A percentile compares a stretch with the other conserved stretches of the same genome.
Evolutionary conservation across 2,797 vertebrate species (phyloP).

Genomic region (Helarctos malayanus): DNA sequence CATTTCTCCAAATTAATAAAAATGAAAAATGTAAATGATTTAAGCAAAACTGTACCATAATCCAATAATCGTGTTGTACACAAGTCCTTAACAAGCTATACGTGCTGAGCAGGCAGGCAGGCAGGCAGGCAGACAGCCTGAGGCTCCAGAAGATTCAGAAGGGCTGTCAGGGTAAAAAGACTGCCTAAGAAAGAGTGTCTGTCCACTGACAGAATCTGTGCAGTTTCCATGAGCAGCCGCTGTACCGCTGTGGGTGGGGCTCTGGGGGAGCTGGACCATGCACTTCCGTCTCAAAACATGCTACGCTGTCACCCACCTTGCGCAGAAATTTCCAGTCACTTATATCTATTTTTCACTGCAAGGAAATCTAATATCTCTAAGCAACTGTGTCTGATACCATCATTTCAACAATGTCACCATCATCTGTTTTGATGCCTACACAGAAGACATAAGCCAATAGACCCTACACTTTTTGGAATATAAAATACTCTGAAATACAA

Average conservation of each 20-base stretch:
- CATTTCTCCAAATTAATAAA: constrained; percentile 26
- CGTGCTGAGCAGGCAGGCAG: neutral
- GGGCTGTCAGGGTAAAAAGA: neutral
- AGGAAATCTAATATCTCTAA: neutral
- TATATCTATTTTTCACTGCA: constrained; percentile 5
- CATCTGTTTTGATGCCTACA: constrained; percentile 15
- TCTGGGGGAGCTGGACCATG: neutral
- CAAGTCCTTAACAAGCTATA: neutral
- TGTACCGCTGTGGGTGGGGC: neutral
- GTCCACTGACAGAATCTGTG: neutral
- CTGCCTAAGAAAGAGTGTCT: neutral
- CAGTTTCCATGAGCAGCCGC: neutral
- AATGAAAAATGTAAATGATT: constrained; percentile 42
- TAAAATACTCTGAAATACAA: neutral
- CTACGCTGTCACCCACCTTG: neutral
- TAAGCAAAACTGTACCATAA: neutral
- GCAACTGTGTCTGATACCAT: constrained; percentile 12
- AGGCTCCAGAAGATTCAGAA: neutral
- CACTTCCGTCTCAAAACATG: neutral
- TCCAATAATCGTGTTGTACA: neutral
- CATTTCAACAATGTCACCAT: constrained; percentile 28
- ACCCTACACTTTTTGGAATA: neutral
- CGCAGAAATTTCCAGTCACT: neutral
- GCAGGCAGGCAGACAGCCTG: neutral
- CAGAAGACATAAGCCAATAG: neutral